Percentiles rank a stretch among this genome's conserved stretches.
These are phyloP conservation scores for Pholis gunnellus DNA, from an alignment of 2,113 vertebrate species.

Conservation along the genomic window DNA sequence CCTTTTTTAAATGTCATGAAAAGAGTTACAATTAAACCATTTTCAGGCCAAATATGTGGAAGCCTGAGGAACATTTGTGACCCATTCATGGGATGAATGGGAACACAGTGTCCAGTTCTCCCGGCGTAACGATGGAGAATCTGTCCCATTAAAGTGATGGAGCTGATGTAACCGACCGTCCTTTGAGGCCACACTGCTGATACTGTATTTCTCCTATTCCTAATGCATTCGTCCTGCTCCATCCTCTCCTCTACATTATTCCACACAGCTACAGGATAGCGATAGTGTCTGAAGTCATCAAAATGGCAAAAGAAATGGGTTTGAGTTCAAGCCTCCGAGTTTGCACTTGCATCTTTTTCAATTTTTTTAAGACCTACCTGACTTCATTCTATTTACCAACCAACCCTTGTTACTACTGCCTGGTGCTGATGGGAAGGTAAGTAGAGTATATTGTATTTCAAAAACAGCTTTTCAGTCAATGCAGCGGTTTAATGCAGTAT, in stretches of 20 bases:
- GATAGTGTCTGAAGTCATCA: background rate
- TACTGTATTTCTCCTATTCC: background rate
- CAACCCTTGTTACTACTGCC: background rate
- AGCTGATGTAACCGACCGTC: conserved; percentile 33
- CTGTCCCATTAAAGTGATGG: conserved; percentile 34
- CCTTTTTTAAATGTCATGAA: background rate
- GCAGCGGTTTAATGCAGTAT: conserved; percentile 60
- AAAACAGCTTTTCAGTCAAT: conserved; percentile 25
- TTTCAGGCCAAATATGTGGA: background rate
- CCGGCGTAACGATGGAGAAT: background rate
- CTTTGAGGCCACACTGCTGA: conserved; percentile 26
- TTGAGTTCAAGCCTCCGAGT: background rate
- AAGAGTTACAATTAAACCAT: background rate
- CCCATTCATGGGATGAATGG: background rate
- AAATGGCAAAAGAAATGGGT: background rate
- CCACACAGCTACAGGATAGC: background rate
- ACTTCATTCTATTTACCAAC: conserved; percentile 19
- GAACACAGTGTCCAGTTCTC: background rate
- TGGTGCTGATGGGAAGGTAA: conserved; percentile 13
- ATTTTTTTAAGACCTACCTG: background rate
- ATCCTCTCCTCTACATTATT: background rate
- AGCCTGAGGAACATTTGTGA: background rate
- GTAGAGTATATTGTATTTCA: conserved; percentile 35
- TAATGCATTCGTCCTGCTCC: conserved; percentile 12
- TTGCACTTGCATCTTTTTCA: background rate